Evolutionary conservation across 2,888 invertebrate species (phyloP).

Genomic region (Hypomecis atomaria): DNA sequence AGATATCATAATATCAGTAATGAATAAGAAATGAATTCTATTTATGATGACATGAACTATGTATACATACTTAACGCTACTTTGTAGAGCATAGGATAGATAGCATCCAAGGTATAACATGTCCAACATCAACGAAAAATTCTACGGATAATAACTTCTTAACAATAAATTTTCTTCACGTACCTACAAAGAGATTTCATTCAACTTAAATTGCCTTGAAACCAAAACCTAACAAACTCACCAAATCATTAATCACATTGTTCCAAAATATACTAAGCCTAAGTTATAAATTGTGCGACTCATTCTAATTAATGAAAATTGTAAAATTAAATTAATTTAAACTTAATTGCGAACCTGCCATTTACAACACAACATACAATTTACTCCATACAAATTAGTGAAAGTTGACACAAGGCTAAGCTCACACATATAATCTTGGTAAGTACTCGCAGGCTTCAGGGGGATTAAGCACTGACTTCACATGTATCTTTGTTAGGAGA

Average conservation of each 20-base stretch:
- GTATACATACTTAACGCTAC: too few relatives aligned
- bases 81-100: too few relatives aligned
- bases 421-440: slow-evolving; percentile 19
- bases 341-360: slow-evolving; percentile 17
- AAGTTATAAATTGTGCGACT: slow-evolving; percentile 13
- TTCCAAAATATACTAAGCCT: slow-evolving; percentile 14
- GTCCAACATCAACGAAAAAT: neutral
- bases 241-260: slow-evolving; percentile 13
- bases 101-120: neutral
- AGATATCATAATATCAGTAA: too few relatives aligned
- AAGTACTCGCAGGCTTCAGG: slow-evolving; percentile 23
- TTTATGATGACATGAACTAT: too few relatives aligned
- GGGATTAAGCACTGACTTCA: slow-evolving; percentile 1
- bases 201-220: neutral
- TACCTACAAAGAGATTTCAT: too few relatives aligned
- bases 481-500: too few relatives aligned
- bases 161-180: too few relatives aligned
- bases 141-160: neutral
- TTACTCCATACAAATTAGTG: slow-evolving; percentile 22
- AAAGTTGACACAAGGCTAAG: slow-evolving; percentile 9
- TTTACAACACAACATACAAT: slow-evolving; percentile 18
- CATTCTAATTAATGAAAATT: slow-evolving; percentile 14
- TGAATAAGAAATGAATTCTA: too few relatives aligned
- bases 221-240: slow-evolving; percentile 5
- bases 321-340: slow-evolving; percentile 10